Base-by-base conservation (phyloP, 1,140 invertebrate species). In the Chionoecetes opilio region DNA sequence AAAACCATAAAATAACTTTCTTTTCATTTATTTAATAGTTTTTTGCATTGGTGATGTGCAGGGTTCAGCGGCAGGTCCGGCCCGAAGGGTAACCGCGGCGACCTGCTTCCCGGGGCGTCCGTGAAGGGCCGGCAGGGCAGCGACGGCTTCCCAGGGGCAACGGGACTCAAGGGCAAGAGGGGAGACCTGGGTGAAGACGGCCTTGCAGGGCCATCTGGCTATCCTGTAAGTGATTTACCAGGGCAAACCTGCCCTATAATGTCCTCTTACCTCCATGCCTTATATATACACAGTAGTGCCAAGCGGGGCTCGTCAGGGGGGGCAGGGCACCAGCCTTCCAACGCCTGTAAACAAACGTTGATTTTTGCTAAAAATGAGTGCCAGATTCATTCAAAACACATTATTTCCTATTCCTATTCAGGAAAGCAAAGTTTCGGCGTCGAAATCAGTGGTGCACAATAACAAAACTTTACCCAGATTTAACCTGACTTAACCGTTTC, bases 41-140 rank as follows among this genome's bases (percentile, higher is more conserved):
- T 14, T 2, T 34, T 87, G 9, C 32, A 14, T 29, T 37, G 32
- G 14, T 32, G 38, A 17, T 82, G 34, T 31, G 21, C 75, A 94
- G 93, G 93, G 14, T 32, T 29, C n/a, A 82, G 34, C 34, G 93
- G 93, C 29, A 84, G 53, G 21, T 6, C 21, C 17, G 93, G 93
- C 35, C 82, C 32, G 38, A 94, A 94, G 35, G 93, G 93, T 34
- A 88, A 94, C 26, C n/a, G 11, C 0, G 93, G 93, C 41, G 88
- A 94, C 17, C 63, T 94, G n/a, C 8, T 91, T 2, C 93, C 93
- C 1, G 75, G 93, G 8, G 11, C 6, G 17, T 2, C 82, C 11
- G n/a, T 38, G 14, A 94, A 84, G 32, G 93, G 93, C 26, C 32
- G 93, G 84, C 75, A 31, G 1, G 93, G 93, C 32, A 53, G 38